Evolutionary conservation across 2,888 invertebrate genomes (phyloP), one percentile per base, ranked within the genome.

Genomic region (Chaitophorus viminalis): DNA sequence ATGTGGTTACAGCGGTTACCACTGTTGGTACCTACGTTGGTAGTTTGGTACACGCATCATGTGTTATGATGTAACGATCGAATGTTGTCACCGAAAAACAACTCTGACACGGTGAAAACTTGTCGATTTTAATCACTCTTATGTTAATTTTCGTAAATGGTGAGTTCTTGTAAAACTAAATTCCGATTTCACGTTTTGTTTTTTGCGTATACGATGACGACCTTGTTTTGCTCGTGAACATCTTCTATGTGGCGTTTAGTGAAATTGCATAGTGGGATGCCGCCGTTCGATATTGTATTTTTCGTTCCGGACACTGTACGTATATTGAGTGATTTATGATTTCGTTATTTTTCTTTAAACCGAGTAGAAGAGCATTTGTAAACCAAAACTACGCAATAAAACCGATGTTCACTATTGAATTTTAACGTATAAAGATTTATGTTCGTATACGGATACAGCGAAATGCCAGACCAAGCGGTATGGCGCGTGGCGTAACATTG

Each of bases 231-330:
- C 36, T n/a, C 18, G 29, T 60, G 21, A 60, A 60, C 60, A 29
- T 83, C 39, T 75, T 60, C 46, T 31, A 39, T 46, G 21, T 25
- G 68, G 68, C 46, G 18, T 76, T 46, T 85, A 77, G 68, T 25
- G 39, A 54, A 79, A 79, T 78, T 79, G 78, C 78, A 86, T 86
- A 86, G 54, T 79, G 72, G 52, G 29, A 86, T 72, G 72, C 70
- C 78, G 72, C 70, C 78, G 86, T 72, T 86, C 65, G 72, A 86
- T 65, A 39, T 65, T 29, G 46, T 60, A 75, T 72, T 36, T 33
- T n/a, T 33, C 29, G 60, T 36, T 52, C 18, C 9, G n/a, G n/a
- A n/a, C n/a, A n/a, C n/a, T n/a, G n/a, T n/a, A n/a, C n/a, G 68
- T 39, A 60, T 46, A n/a, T 54, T 18, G 11, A 65, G 65, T 85